These are phyloP conservation scores for Coranthus polyacanthus DNA, from an alignment of 2,797 vertebrate genomes.

Conservation along the genomic window DNA sequence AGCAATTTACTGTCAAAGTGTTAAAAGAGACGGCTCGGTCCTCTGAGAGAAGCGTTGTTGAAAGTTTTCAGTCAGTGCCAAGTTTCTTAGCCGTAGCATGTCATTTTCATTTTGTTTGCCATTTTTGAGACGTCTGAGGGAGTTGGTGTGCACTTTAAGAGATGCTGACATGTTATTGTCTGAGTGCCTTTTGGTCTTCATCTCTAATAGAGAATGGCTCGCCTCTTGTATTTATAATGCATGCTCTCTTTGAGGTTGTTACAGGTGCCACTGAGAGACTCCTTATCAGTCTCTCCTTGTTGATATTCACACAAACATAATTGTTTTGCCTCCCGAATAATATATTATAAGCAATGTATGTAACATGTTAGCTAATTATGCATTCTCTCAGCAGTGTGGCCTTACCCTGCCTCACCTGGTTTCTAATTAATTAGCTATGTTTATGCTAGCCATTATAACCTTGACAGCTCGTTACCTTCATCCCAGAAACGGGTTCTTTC, in stretches of 20 bases:
- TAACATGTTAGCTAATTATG: constrained; percentile 71
- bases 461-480: constrained; percentile 83
- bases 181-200: constrained; percentile 81
- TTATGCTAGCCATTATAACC: constrained; percentile 81
- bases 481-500: constrained; percentile 79
- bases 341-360: constrained; percentile 54
- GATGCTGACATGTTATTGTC: constrained; percentile 84
- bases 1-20: constrained; percentile 67
- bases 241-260: constrained; percentile 80
- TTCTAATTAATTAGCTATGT: constrained; percentile 85
- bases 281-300: constrained; percentile 69
- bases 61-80: constrained; percentile 74
- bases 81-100: constrained; percentile 72
- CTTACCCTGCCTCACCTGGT: constrained; percentile 66
- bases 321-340: constrained; percentile 60
- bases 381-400: constrained; percentile 67
- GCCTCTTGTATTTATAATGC: constrained; percentile 83
- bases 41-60: constrained; percentile 53
- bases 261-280: constrained; percentile 81
- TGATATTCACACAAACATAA: constrained; percentile 66
- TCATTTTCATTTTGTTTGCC: constrained; percentile 84
- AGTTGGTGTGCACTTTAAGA: constrained; percentile 80
- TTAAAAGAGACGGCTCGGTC: constrained; percentile 50
- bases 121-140: constrained; percentile 77
- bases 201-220: constrained; percentile 84